Conservation (phyloP, 2,797 vertebrate genomes). For the Tokudaia tokunoshimensis region DNA sequence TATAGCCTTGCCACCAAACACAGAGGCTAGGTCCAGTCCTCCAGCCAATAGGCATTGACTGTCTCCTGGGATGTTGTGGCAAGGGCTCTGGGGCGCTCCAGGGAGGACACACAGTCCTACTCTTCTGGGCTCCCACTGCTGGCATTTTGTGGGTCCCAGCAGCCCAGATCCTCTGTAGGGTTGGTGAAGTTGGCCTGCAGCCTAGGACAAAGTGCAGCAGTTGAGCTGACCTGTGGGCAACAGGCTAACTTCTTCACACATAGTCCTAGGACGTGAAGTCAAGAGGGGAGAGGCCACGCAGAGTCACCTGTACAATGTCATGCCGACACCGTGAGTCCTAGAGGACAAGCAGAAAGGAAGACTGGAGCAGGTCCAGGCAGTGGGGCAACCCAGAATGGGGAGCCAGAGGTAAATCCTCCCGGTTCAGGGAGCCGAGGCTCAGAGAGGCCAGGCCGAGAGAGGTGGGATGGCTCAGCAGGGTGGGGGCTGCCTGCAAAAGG, state of each 20-base stretch:
- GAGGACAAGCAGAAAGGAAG: no score
- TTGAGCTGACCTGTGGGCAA: neutral
- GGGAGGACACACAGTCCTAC: neutral
- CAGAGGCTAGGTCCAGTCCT: neutral
- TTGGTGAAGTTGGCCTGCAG: neutral
- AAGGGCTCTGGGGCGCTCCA: neutral
- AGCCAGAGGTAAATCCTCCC: neutral
- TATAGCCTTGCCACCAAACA: neutral
- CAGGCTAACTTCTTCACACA: neutral
- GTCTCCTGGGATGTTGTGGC: neutral
- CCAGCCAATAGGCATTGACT: neutral
- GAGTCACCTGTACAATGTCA: neutral
- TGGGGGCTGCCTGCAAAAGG: neutral
- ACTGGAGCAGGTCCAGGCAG: neutral
- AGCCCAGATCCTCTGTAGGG: neutral
- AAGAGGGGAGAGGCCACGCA: neutral
- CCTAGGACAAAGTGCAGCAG: neutral
- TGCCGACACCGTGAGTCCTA: accelerated
- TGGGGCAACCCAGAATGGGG: neutral
- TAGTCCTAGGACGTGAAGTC: neutral
- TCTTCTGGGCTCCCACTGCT: neutral
- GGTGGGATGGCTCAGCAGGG: neutral
- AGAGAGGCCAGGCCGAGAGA: neutral
- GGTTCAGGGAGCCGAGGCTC: neutral
- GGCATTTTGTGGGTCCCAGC: neutral